phyloP scores from a whole-genome alignment of 2,888 invertebrate species.

The Cancer borealis region DNA sequence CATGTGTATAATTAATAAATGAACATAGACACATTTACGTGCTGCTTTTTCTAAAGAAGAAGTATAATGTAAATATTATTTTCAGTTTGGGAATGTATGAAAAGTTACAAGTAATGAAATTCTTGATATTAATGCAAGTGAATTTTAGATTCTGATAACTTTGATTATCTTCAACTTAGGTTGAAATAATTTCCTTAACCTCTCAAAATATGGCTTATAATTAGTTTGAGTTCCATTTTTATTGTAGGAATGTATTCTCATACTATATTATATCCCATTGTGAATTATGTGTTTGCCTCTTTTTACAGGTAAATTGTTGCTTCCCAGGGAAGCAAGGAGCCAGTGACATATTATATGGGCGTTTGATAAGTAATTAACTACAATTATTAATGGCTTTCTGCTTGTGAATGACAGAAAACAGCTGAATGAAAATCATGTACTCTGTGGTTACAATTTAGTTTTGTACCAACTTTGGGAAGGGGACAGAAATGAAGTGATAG shows the following conservation, averaged over 20 bases:
- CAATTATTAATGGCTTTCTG: background rate
- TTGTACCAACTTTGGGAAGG: background rate
- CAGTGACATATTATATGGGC: background rate
- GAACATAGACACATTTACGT: background rate
- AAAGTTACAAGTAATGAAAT: background rate
- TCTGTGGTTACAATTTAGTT: background rate
- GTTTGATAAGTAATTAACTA: background rate
- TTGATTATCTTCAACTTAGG: background rate
- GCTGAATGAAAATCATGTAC: background rate
- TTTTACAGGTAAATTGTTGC: slow-evolving; percentile 31
- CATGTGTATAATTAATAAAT: background rate
- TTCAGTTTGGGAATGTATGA: background rate
- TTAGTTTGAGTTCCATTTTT: background rate
- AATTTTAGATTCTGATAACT: background rate
- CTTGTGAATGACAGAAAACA: background rate
- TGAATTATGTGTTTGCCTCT: background rate
- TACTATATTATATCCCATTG: background rate
- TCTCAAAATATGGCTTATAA: background rate
- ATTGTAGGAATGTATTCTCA: background rate
- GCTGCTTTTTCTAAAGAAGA: background rate
- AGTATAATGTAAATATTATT: background rate
- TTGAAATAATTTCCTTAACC: background rate
- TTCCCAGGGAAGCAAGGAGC: slow-evolving; percentile 25
- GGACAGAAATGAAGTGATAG: background rate
- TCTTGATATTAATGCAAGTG: background rate